These are phyloP conservation scores for Gavialis gangeticus DNA, from an alignment of 2,113 vertebrate genomes.

Conservation along the genomic window DNA sequence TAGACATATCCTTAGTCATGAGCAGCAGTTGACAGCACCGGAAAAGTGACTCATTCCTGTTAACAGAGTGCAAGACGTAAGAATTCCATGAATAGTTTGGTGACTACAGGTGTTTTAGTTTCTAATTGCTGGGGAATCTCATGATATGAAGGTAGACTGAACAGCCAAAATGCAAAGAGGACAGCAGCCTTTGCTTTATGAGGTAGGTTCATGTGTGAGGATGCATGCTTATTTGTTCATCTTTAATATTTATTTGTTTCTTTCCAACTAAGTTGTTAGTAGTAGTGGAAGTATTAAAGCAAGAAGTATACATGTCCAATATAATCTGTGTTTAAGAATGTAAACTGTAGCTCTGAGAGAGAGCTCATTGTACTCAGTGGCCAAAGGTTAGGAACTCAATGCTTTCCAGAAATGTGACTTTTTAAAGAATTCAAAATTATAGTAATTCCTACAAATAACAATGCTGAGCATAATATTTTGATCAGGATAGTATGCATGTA, in stretches of 20 bases:
- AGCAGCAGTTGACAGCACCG: background rate
- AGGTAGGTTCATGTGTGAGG: background rate
- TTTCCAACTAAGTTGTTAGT: background rate
- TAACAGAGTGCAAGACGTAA: fast-evolving
- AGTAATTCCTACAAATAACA: conserved; percentile 37
- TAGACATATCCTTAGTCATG: background rate
- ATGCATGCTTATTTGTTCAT: background rate
- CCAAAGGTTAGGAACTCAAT: background rate
- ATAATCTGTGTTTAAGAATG: background rate
- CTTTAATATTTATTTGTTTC: background rate
- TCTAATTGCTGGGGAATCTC: background rate
- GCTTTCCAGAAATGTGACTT: background rate
- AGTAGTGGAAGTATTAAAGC: conserved; percentile 3
- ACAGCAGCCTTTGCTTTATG: background rate
- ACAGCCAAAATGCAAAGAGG: background rate
- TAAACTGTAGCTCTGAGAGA: background rate
- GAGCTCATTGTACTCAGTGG: background rate
- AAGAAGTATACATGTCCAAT: background rate
- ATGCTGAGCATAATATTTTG: conserved; percentile 18
- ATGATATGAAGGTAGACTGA: background rate
- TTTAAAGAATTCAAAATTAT: conserved; percentile 55
- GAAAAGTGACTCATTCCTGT: background rate
- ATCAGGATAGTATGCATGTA: background rate
- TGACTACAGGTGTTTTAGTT: background rate
- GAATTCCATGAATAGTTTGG: background rate